Percentiles rank a stretch among this genome's conserved stretches.
phyloP scores from a whole-genome alignment of 2,797 vertebrate genomes.

The Nannoperca australis region DNA sequence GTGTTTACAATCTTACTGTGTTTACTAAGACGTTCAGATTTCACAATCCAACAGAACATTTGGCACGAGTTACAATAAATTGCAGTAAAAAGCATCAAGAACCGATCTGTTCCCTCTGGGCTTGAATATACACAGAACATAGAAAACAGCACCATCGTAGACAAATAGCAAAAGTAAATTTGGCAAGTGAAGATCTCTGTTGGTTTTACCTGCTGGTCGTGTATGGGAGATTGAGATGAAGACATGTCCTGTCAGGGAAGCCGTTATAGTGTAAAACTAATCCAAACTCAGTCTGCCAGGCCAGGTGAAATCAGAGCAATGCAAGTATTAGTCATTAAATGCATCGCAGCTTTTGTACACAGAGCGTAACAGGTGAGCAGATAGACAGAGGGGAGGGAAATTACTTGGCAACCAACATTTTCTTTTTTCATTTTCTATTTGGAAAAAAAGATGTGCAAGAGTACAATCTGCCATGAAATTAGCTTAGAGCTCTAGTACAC shows the following conservation, averaged over 20 bases:
- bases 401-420: constrained; percentile 27
- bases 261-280: constrained; percentile 24
- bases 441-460: constrained; percentile 28
- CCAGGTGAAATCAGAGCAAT: constrained; percentile 42
- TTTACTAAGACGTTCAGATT: constrained; percentile 41
- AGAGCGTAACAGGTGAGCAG: constrained; percentile 29
- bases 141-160: background rate
- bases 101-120: background rate
- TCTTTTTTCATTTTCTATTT: constrained; percentile 33
- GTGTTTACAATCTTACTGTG: constrained; percentile 27
- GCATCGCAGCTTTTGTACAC: constrained; percentile 22
- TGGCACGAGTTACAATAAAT: constrained; percentile 23
- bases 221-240: constrained; percentile 34
- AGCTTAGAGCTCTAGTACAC: constrained; percentile 12
- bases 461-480: constrained; percentile 56
- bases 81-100: constrained; percentile 29
- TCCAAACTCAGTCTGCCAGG: constrained; percentile 12
- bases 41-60: constrained; percentile 30
- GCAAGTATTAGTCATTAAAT: constrained; percentile 44
- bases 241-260: constrained; percentile 20
- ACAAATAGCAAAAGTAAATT: constrained; percentile 25
- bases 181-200: constrained; percentile 14
- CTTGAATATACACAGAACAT: background rate
- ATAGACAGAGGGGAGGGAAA: constrained; percentile 36
- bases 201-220: constrained; percentile 21